phyloP scores from a whole-genome alignment of 1,140 invertebrate species.

The Stegodyphus mimosarum region DNA sequence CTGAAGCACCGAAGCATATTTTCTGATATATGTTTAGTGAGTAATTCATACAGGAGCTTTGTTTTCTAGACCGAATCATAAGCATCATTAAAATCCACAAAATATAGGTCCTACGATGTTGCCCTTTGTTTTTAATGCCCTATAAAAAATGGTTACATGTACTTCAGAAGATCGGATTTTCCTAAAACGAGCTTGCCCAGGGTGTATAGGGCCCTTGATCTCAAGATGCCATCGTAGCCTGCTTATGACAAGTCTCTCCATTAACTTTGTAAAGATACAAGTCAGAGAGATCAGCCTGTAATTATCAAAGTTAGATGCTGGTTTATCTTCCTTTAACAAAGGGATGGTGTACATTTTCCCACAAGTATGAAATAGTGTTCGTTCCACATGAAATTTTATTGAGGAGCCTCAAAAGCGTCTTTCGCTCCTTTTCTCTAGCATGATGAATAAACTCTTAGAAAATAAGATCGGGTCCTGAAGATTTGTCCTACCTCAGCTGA shows the following conservation, averaged over 20 bases:
- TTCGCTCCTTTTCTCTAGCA: background rate
- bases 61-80: slow-evolving; percentile 2
- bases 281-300: slow-evolving; percentile 18
- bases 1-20: background rate
- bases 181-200: slow-evolving; percentile 1
- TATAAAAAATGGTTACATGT: slow-evolving; percentile 3
- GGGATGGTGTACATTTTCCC: background rate
- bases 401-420: background rate
- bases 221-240: slow-evolving; percentile 13
- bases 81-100: slow-evolving; percentile 7
- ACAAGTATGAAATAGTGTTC: background rate
- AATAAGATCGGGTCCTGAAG: background rate
- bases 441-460: slow-evolving; percentile 9
- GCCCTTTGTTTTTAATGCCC: slow-evolving; percentile 6
- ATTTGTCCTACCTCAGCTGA: background rate
- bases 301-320: slow-evolving; percentile 15
- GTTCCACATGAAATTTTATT: slow-evolving; percentile 5
- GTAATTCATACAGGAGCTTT: slow-evolving; percentile 12
- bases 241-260: slow-evolving; percentile 22
- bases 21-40: background rate
- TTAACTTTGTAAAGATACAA: slow-evolving; percentile 29
- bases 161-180: background rate
- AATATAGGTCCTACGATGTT: background rate
- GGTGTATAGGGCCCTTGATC: background rate
- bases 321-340: background rate